These are phyloP conservation scores for Pristionchus japonicus DNA, from an alignment of 2,888 invertebrate genomes.

Conservation along the genomic window DNA sequence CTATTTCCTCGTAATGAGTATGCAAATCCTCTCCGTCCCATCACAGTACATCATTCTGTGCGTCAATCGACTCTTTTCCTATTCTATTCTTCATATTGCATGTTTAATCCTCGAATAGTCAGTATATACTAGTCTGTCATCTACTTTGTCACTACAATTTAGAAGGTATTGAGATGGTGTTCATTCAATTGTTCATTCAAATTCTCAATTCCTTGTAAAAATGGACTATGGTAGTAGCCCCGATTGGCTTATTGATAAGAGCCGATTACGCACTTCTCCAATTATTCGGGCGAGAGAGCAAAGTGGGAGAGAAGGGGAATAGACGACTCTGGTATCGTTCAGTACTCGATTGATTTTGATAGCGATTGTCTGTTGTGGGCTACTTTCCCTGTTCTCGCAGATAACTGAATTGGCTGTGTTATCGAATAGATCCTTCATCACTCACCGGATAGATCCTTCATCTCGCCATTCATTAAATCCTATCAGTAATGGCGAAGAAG, in stretches of 20 bases:
- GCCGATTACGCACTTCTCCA: constrained; percentile 18
- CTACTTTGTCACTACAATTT: no score
- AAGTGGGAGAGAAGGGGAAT: background rate
- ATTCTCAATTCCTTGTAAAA: no score
- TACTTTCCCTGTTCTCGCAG: background rate
- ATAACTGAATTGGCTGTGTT: background rate
- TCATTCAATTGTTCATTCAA: no score
- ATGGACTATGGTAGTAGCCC: background rate
- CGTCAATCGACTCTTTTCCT: background rate
- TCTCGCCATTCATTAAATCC: background rate
- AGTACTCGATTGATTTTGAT: constrained; percentile 39
- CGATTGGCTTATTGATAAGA: constrained; percentile 20
- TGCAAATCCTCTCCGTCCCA: background rate
- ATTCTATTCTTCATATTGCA: background rate
- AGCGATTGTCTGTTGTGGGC: constrained; percentile 8
- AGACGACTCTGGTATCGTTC: constrained; percentile 34
- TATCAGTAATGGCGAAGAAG: constrained; percentile 69
- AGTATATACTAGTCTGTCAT: no score
- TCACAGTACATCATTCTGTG: constrained; percentile 12
- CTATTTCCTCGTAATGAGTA: constrained; percentile 6
- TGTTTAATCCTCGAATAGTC: background rate
- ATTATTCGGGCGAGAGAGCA: constrained; percentile 24
- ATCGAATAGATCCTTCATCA: background rate
- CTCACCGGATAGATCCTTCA: background rate
- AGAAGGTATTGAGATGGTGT: background rate